Evolutionary conservation across 2,888 invertebrate genomes (phyloP).

Genomic region (Syritta pipiens): DNA sequence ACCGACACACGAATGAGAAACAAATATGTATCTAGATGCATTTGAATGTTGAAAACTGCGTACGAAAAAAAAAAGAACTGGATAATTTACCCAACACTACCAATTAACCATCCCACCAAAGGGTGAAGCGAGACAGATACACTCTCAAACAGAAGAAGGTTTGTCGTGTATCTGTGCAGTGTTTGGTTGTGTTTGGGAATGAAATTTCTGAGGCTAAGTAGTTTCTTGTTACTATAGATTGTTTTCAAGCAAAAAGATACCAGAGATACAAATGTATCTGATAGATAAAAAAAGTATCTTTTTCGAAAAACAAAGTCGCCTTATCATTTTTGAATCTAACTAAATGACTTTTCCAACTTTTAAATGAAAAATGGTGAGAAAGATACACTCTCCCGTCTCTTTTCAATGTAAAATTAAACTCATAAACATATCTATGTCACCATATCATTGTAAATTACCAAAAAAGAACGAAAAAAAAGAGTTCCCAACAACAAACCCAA

Average conservation of each 20-base stretch:
- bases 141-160: background rate
- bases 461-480: background rate
- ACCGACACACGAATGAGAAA: conserved; percentile 1
- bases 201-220: conserved; percentile 38
- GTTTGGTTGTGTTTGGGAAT: conserved; percentile 2
- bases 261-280: background rate
- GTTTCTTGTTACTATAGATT: conserved; percentile 58
- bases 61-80: conserved; percentile 3
- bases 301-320: background rate
- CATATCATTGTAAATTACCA: conserved; percentile 29
- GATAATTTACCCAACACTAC: conserved; percentile 27
- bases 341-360: conserved; percentile 20
- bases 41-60: conserved; percentile 3
- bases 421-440: conserved; percentile 22
- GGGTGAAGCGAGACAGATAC: conserved; percentile 25
- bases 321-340: no score
- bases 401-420: no score
- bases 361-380: background rate
- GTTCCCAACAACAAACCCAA: background rate
- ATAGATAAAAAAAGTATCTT: conserved; percentile 26
- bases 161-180: conserved; percentile 16
- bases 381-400: no score
- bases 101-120: conserved; percentile 35
- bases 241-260: conserved; percentile 12
- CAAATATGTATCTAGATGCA: conserved; percentile 26